phyloP scores from a whole-genome alignment of 2,888 invertebrate genomes.

The Oegoconia quadripuncta region DNA sequence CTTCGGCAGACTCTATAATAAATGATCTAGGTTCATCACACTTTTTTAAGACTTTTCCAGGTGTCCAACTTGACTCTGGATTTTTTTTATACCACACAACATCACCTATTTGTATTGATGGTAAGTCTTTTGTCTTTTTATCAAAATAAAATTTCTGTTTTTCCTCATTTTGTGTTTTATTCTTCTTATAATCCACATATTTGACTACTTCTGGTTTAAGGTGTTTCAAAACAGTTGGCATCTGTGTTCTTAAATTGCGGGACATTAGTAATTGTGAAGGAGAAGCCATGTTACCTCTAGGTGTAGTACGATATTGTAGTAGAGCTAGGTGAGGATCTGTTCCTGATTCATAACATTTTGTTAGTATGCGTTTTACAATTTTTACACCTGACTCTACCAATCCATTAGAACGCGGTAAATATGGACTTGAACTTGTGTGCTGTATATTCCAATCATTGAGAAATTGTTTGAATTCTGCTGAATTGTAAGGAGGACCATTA shows the following conservation, averaged over 20 bases:
- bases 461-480: slow-evolving; percentile 21
- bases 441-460: slow-evolving; percentile 14
- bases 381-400: slow-evolving; percentile 17
- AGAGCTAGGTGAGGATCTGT: slow-evolving; percentile 20
- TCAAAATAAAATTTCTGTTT: slow-evolving; percentile 15
- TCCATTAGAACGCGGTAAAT: slow-evolving; percentile 20
- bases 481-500: too few species aligned
- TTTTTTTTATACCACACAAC: slow-evolving; percentile 14
- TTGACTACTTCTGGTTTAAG: slow-evolving; percentile 9
- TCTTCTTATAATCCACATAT: slow-evolving; percentile 11
- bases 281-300: slow-evolving; percentile 22
- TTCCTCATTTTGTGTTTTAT: slow-evolving; percentile 9
- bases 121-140: slow-evolving; percentile 10
- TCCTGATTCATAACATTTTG: slow-evolving; percentile 14
- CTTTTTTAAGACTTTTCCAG: slow-evolving; percentile 12
- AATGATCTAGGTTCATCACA: slow-evolving; percentile 16
- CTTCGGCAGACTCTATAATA: slow-evolving; percentile 15
- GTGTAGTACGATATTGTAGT: slow-evolving; percentile 20
- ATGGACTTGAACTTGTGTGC: slow-evolving; percentile 21
- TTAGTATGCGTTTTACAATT: slow-evolving; percentile 17
- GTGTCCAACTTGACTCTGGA: slow-evolving; percentile 12
- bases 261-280: slow-evolving; percentile 23
- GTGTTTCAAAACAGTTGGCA: slow-evolving; percentile 11
- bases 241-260: slow-evolving; percentile 19
- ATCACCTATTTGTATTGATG: slow-evolving; percentile 14